phyloP scores from a whole-genome alignment of 2,797 vertebrate species.

The Esox lucius region DNA sequence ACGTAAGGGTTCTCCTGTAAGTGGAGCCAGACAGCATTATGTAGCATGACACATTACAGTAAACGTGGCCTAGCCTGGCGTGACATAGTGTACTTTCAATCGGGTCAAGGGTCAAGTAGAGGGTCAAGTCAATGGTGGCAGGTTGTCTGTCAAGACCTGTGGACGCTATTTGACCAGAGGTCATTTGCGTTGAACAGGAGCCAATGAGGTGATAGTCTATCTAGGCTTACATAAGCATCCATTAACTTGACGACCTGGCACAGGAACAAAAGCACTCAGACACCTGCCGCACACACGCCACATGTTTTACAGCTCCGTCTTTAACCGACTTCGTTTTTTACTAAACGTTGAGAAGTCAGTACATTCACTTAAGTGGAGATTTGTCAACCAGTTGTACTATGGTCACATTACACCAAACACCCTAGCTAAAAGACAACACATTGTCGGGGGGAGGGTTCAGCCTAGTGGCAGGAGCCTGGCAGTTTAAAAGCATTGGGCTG shows the following conservation, averaged over 20 bases:
- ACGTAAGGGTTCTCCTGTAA: conserved; percentile 98
- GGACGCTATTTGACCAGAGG: not conserved
- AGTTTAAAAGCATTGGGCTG: too few species aligned
- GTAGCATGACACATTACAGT: not conserved
- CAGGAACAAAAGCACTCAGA: not conserved
- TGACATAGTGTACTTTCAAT: too few species aligned
- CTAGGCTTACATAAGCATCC: not conserved
- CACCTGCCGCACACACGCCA: not conserved
- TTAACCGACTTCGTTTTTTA: conserved; percentile 24
- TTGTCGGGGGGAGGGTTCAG: not conserved
- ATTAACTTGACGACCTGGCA: not conserved
- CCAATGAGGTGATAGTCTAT: not conserved
- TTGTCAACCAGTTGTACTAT: conserved; percentile 21
- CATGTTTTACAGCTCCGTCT: not conserved
- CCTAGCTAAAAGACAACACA: not conserved
- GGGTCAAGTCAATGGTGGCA: not conserved
- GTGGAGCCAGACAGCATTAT: not conserved
- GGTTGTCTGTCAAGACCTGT: not conserved
- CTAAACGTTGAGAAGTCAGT: not conserved
- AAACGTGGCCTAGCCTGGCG: too few species aligned
- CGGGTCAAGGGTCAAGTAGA: too few species aligned
- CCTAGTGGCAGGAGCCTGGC: too few species aligned
- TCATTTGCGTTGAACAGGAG: not conserved
- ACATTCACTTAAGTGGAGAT: conserved; percentile 20
- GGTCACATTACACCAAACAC: not conserved